Conservation (phyloP, 2,888 invertebrate species). For the Drosophila atripex region DNA sequence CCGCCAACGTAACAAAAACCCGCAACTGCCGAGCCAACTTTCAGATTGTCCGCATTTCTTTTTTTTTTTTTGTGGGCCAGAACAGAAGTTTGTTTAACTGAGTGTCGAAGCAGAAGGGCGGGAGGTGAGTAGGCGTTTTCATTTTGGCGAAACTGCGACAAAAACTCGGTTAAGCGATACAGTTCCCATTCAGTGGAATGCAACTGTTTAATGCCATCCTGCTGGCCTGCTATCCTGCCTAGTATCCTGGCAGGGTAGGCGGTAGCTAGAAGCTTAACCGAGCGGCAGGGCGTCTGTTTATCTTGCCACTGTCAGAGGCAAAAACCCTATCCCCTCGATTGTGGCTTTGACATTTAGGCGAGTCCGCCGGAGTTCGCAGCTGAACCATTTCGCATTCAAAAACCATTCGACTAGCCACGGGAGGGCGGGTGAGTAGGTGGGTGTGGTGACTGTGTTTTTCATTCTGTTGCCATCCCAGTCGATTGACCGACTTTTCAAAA, state of each 20-base stretch:
- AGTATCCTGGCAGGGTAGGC: not conserved
- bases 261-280: constrained; percentile 21
- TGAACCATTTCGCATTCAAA: constrained; percentile 62
- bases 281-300: constrained; percentile 70
- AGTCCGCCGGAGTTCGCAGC: constrained; percentile 30
- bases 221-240: not conserved
- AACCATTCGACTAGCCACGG: constrained; percentile 44
- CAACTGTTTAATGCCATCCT: constrained; percentile 63
- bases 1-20: constrained; percentile 32
- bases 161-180: constrained; percentile 45
- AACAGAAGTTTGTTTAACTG: constrained; percentile 54
- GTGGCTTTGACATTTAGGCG: constrained; percentile 64
- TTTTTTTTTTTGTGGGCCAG: constrained; percentile 17
- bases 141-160: constrained; percentile 38
- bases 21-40: constrained; percentile 46
- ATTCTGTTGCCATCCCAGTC: constrained; percentile 19
- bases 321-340: constrained; percentile 35
- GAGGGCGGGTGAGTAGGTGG: constrained; percentile 23
- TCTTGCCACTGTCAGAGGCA: constrained; percentile 59
- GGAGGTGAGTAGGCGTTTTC: constrained; percentile 26
- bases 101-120: constrained; percentile 45
- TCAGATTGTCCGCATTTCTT: constrained; percentile 48
- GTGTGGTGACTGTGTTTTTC: not conserved
- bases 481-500: constrained; percentile 33
- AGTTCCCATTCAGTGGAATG: constrained; percentile 48